Conservation (phyloP, 2,797 vertebrate genomes). For the Novumbra hubbsi region DNA sequence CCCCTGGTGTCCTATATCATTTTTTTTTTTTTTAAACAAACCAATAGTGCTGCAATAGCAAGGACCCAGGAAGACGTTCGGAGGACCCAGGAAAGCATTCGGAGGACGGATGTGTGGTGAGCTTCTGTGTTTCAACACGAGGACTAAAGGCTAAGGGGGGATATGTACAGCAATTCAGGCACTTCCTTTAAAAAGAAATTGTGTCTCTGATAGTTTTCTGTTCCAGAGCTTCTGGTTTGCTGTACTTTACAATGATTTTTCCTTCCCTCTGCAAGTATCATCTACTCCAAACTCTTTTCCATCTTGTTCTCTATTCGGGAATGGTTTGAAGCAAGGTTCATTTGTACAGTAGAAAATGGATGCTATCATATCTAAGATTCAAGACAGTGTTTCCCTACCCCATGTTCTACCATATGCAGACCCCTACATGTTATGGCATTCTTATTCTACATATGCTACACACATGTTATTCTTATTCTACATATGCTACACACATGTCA, state of each 20-base stretch:
- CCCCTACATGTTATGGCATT: no score
- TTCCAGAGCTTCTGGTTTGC: conserved; percentile 13
- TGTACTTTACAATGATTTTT: not conserved
- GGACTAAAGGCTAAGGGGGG: conserved; percentile 31
- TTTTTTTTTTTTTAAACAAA: conserved; percentile 50
- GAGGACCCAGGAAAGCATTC: conserved; percentile 38
- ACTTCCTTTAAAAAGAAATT: conserved; percentile 44
- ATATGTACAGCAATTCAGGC: conserved; percentile 26
- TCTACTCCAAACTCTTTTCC: not conserved
- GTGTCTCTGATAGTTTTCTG: conserved; percentile 6
- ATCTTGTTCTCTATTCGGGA: not conserved
- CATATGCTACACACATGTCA: no score
- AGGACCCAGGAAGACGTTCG: not conserved
- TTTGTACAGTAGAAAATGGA: not conserved
- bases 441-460: not conserved
- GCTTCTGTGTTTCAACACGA: conserved; percentile 31
- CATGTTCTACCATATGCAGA: no score
- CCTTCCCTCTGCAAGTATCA: not conserved
- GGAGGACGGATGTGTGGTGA: not conserved
- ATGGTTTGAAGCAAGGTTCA: not conserved
- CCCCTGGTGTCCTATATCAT: conserved; percentile 44
- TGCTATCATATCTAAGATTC: not conserved
- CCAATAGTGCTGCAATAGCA: conserved; percentile 51
- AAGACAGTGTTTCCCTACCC: no score
- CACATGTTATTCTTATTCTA: not conserved